Conservation (phyloP, 2,113 vertebrate genomes). For the Centropus bengalensis region DNA sequence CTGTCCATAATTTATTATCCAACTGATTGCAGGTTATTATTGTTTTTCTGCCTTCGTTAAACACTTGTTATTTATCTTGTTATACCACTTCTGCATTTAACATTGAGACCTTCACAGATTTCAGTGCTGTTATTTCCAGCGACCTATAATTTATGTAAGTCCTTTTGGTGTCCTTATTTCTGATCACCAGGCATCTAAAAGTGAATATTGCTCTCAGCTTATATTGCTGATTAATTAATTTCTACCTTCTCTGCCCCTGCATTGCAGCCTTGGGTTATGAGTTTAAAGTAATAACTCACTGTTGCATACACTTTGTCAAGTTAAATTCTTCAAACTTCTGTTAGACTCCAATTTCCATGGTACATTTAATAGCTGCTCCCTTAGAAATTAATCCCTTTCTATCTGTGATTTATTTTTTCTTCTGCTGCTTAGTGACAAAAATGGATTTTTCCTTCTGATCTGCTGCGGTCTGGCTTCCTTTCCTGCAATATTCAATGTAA, state of each 20-base stretch:
- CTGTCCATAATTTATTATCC: conserved; percentile 65
- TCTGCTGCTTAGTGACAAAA: conserved; percentile 39
- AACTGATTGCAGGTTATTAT: conserved; percentile 38
- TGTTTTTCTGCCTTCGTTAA: conserved; percentile 28
- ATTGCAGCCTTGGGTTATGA: conserved; percentile 21
- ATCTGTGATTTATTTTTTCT: conserved; percentile 44
- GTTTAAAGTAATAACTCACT: conserved; percentile 21
- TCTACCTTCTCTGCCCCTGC: not conserved
- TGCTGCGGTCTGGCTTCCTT: conserved; percentile 17
- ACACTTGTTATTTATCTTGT: conserved; percentile 48
- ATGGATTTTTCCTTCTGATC: not conserved
- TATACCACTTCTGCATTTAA: conserved; percentile 9
- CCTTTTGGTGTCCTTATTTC: conserved; percentile 32
- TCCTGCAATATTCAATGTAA: conserved; percentile 23
- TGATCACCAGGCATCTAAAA: not conserved
- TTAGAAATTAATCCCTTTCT: conserved; percentile 25
- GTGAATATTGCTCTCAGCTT: conserved; percentile 7
- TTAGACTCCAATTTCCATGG: not conserved
- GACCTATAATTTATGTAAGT: conserved; percentile 22
- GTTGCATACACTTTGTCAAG: not conserved
- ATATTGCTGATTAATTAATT: conserved; percentile 46
- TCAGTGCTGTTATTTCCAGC: not conserved
- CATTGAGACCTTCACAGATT: conserved; percentile 25
- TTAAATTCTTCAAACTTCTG: conserved; percentile 19
- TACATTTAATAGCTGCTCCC: not conserved